Evolutionary conservation across 2,888 invertebrate genomes (phyloP).

Genomic region (Andricus curvator): DNA sequence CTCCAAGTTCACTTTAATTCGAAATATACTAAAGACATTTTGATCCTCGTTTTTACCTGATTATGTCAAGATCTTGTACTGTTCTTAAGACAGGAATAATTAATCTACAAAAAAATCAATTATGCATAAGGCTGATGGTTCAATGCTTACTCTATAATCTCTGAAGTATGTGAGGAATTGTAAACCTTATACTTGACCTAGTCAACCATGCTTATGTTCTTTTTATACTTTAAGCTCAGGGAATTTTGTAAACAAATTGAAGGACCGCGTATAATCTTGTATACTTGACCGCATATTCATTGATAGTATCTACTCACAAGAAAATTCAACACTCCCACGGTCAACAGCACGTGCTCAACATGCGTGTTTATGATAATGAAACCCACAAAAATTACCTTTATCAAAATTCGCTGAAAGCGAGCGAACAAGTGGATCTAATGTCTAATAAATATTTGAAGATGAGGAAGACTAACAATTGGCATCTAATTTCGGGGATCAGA

Average conservation of each 20-base stretch:
- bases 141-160: slow-evolving; percentile 2
- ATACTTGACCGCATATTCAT: not conserved
- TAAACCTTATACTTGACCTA: slow-evolving; percentile 9
- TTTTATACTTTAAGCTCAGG: not conserved
- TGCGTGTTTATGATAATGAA: not conserved
- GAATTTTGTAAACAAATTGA: not conserved
- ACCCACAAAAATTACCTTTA: not conserved
- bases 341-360: not conserved
- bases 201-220: not conserved
- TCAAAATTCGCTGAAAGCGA: too few relatives aligned
- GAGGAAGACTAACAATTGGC: too few relatives aligned
- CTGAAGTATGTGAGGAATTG: not conserved
- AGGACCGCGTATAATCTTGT: not conserved
- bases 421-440: too few relatives aligned
- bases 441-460: too few relatives aligned
- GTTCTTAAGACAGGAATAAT: not conserved
- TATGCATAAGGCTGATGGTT: slow-evolving; percentile 5
- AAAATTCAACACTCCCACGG: not conserved
- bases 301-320: not conserved
- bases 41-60: too few relatives aligned
- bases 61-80: not conserved
- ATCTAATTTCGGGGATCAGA: too few relatives aligned
- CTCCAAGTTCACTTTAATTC: too few relatives aligned
- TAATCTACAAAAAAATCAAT: not conserved
- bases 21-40: too few relatives aligned